Conservation (phyloP, 2,888 invertebrate species). For the Trissolcus japonicus region DNA sequence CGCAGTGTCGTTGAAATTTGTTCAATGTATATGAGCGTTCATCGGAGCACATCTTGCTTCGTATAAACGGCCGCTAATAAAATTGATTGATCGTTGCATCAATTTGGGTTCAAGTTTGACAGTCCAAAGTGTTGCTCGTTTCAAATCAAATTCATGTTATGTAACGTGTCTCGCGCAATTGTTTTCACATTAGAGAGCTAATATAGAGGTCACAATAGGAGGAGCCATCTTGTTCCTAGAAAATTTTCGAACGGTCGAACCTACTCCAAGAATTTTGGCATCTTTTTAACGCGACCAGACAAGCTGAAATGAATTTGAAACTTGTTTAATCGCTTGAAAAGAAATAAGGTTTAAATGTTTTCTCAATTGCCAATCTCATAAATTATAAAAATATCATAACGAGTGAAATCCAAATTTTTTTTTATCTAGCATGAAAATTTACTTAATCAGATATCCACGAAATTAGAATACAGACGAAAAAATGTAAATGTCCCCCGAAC, state of each 20-base stretch:
- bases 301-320: no score
- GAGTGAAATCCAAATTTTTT: no score
- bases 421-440: no score
- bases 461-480: neutral
- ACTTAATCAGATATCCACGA: no score
- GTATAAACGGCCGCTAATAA: slow-evolving; percentile 37
- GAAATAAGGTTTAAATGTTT: no score
- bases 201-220: neutral
- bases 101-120: slow-evolving; percentile 30
- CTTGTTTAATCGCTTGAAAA: no score
- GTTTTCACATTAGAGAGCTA: slow-evolving; percentile 35
- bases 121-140: slow-evolving; percentile 19
- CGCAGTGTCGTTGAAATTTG: slow-evolving; percentile 17
- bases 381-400: no score
- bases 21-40: slow-evolving; percentile 47
- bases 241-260: no score
- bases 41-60: slow-evolving; percentile 48
- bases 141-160: slow-evolving; percentile 25
- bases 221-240: no score
- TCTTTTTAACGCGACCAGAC: no score
- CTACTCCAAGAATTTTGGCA: no score
- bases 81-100: slow-evolving; percentile 52
- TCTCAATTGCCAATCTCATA: no score
- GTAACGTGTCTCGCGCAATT: slow-evolving; percentile 17
- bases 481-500: neutral